Evolutionary conservation across 2,888 invertebrate genomes (phyloP), one percentile per base, ranked within the genome.

Genomic region (Leptopilina syphax): DNA sequence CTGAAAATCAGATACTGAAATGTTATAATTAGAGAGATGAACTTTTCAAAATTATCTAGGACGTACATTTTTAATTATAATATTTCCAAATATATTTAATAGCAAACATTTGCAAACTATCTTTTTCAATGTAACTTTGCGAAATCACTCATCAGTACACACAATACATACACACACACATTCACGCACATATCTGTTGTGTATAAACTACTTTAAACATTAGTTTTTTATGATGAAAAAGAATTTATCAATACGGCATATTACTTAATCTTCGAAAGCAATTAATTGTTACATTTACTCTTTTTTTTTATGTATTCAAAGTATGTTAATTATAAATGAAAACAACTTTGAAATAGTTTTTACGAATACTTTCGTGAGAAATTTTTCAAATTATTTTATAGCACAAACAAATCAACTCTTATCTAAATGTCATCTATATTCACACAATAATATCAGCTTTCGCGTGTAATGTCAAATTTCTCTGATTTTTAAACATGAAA

Each of bases 401-500:
- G 10, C 12, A 27, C 54, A 27, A 70, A 54, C 50, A 70, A 54
- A 70, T 24, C 47, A 50, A 70, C 50, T 70, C 50, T 12, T 13
- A 18, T 44, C 44, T 44, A 6, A 10, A 18, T 70, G 24, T 24
- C 13, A 54, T 73, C 27, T 57, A 54, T 70, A 73, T 54, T 73
- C 70, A 73, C 70, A 73, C 70, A 73, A 73, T 73, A 73, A 57
- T 44, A 44, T 44, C 8, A 44, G 44, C 70, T 73, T 7, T 54
- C 70, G 34, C 34, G 34, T 34, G 34, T 34, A 4, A 34, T 4
- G 70, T 34, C 70, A 50, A 73, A 73, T 54, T 73, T 73, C n/a
- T 73, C 54, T 57, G 54, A 73, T 27, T 9, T 73, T 83, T 82
- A 76, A 83, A 83, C 84, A 83, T 81, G 82, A 85, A 83, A 84